Conservation (phyloP, 2,113 vertebrate species). For the Odocoileus hemionus region DNA sequence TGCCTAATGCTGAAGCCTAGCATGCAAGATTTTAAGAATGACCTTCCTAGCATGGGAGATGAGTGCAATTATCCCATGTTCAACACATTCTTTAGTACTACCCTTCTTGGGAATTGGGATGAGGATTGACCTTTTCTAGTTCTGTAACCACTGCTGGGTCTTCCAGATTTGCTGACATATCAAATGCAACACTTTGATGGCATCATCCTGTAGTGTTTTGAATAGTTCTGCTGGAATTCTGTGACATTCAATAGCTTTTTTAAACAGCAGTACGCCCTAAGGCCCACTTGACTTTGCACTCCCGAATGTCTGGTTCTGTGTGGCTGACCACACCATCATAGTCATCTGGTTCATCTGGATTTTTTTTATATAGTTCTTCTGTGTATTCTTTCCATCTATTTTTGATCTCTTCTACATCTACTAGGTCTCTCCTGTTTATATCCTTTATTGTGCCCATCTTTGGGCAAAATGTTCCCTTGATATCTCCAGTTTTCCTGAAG, state of each 20-base stretch:
- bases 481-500: background rate
- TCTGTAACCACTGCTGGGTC: background rate
- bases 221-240: background rate
- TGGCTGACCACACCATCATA: accelerated
- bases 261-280: background rate
- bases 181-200: background rate
- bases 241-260: background rate
- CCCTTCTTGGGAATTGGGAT: background rate
- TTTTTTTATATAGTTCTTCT: accelerated
- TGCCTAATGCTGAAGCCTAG: background rate
- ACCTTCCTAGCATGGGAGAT: background rate
- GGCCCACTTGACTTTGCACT: background rate
- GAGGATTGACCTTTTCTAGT: background rate
- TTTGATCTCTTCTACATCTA: background rate
- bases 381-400: background rate
- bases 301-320: background rate
- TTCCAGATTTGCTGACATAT: background rate
- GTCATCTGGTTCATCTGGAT: background rate
- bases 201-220: accelerated
- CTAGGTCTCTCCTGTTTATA: background rate
- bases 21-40: background rate
- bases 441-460: background rate
- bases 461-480: background rate
- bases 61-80: background rate
- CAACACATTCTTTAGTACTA: background rate